Base-by-base conservation (phyloP, 2,113 vertebrate genomes). In the Mobula birostris region DNA sequence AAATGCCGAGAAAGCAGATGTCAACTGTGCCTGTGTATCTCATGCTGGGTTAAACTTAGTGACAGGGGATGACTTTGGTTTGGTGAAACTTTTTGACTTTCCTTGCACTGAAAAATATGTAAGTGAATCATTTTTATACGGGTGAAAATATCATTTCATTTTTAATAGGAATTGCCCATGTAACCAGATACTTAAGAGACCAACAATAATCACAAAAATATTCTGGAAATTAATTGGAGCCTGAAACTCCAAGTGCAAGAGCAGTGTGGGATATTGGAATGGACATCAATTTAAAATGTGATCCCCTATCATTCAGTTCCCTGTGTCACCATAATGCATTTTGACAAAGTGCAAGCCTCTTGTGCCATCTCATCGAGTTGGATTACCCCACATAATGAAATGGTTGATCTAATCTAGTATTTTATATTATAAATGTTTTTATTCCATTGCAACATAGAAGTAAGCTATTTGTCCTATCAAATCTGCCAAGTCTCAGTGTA, bases 81-180 rank as follows among this genome's bases (percentile, higher is more conserved):
- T 99, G 56, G 97, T 99, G 95, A 99, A 99, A 95, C 98, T 99
- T 80, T 99, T 99, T 21, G 98, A 99, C 17, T 99, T 99, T 95
- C 99, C 99, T 2, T 99, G 98, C 96, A 95, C 97, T 0, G 99
- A 99, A 27, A 99, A 98, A 95, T 99, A 98, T 96, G 99, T 99
- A 95, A 97, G 98, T 97, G 93, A 5, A 0, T n/a, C 2, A 0
- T 85, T 94, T 94, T 17, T 8, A 40, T 63, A n/a, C 24, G 48
- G 19, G 7, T 63, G 17, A 63, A 83, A 66, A 2, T 78, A 58
- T 80, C n/a, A 36, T 3, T 36, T 36, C 7, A 48, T 63, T 80
- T 48, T 77, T 63, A 72, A 76, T 63, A 48, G n/a, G n/a, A 80
- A 88, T 88, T 63, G 3, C 85, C 63, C 0, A 61, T 14, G 5